These are phyloP conservation scores for Penelope pileata DNA, from an alignment of 2,113 vertebrate genomes.

Conservation along the genomic window DNA sequence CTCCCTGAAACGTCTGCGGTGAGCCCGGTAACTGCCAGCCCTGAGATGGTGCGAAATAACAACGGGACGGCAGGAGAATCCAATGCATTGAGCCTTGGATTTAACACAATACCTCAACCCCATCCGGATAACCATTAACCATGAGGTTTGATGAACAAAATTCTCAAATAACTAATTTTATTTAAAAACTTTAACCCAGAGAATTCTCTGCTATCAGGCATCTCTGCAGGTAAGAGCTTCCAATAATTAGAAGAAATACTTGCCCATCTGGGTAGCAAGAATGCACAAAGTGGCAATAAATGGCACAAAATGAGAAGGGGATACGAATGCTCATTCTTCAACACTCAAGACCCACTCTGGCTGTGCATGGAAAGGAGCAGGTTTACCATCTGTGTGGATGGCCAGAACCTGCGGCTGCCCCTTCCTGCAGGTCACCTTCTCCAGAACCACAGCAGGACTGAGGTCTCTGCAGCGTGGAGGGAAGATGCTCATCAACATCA, in stretches of 20 bases:
- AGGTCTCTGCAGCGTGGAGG: too few species aligned
- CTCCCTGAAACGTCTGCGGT: accelerated
- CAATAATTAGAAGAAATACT: background rate
- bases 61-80: background rate
- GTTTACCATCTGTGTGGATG: too few species aligned
- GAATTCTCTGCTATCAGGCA: background rate
- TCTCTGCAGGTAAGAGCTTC: background rate
- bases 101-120: accelerated
- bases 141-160: background rate
- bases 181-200: background rate
- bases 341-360: background rate
- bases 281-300: background rate
- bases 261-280: background rate
- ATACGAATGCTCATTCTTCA: background rate
- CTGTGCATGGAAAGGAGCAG: background rate
- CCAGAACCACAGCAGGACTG: background rate
- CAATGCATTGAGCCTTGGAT: background rate
- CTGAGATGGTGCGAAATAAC: background rate
- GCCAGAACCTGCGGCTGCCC: too few species aligned
- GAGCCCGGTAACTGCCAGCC: background rate
- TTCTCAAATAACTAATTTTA: background rate
- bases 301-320: background rate
- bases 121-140: background rate
- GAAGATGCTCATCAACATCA: background rate
- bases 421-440: background rate